A percentile compares a stretch with the other conserved stretches of the same genome.
These are phyloP conservation scores for Ambastaia sidthimunki DNA, from an alignment of 2,797 vertebrate species.

Conservation along the genomic window DNA sequence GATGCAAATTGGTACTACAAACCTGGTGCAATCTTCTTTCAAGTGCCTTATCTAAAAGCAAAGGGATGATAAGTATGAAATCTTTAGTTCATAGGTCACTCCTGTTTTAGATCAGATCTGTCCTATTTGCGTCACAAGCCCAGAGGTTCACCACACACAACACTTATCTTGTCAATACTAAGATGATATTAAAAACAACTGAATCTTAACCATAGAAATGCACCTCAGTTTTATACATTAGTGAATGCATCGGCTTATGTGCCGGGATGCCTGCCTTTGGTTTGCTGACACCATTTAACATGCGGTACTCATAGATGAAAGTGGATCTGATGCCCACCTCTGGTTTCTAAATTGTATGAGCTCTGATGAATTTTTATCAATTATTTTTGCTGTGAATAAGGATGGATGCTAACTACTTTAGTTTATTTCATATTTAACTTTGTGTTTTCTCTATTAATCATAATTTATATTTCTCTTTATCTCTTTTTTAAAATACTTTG, in stretches of 20 bases:
- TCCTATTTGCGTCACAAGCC: background rate
- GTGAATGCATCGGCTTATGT: background rate
- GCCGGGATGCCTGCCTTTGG: background rate
- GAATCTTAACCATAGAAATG: slow-evolving; percentile 5
- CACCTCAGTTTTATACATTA: background rate
- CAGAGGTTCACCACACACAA: background rate
- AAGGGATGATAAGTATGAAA: background rate
- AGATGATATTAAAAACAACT: background rate
- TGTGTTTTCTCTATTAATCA: too few species aligned
- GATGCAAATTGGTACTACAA: slow-evolving; percentile 5
- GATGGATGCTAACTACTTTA: background rate
- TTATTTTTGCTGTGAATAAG: background rate
- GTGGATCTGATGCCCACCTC: background rate
- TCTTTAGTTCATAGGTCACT: background rate
- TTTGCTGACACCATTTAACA: background rate
- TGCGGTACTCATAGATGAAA: background rate
- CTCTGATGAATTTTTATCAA: background rate
- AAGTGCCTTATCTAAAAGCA: background rate
- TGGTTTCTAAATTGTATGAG: background rate
- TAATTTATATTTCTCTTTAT: too few species aligned
- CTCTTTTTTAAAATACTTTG: too few species aligned
- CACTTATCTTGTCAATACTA: background rate
- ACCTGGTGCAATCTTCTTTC: background rate
- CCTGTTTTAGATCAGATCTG: slow-evolving; percentile 2
- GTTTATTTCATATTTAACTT: background rate